Base-by-base conservation (phyloP, 2,797 vertebrate genomes). In the Cephalopachus bancanus region DNA sequence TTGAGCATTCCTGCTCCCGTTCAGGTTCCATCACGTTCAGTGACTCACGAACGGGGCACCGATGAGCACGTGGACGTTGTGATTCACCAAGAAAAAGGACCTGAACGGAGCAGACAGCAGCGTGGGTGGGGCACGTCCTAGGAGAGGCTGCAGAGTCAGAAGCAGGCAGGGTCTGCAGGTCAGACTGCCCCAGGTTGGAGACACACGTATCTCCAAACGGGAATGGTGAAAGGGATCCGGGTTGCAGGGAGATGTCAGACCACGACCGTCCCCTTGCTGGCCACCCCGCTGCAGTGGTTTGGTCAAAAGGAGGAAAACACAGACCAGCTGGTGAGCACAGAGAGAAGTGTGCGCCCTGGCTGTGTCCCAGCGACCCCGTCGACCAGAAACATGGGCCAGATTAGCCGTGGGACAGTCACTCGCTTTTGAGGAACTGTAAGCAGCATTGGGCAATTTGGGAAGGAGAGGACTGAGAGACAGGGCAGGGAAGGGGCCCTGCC, bases 41-140 rank as follows among this genome's bases (percentile, higher is more conserved):
- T 97, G 92, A 84, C 64, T 93, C 96, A 74, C 28, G 51, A 53
- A 62, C 0, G 1, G 93, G 83, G 37, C 93, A 67, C 17, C 96
- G 83, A 93, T 24, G 85, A 65, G 28, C n/a, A 65, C 0, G 1
- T 33, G 60, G 62, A 30, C 51, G 6, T 72, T 53, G 11, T 51
- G 90, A 9, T 49, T 75, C 71, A 62, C 30, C 20, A 93, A 60
- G 67, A 74, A 85, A 97, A 74, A 76, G 15, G 69, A 83, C 55
- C 12, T 10, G 44, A 91, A n/a, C 94, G 83, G 91, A 2, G 8
- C 14, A 1, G 4, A 55, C 53, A 85, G 37, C 78, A 84, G 51
- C 16, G n/a, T 76, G 87, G 28, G 20, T 20, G 37, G 65, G n/a
- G 80, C n/a, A 72, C 7, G 3, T 55, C 15, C 20, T 26, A 15